phyloP scores from a whole-genome alignment of 2,888 invertebrate species.

The Hydroisotoma schaefferi region DNA sequence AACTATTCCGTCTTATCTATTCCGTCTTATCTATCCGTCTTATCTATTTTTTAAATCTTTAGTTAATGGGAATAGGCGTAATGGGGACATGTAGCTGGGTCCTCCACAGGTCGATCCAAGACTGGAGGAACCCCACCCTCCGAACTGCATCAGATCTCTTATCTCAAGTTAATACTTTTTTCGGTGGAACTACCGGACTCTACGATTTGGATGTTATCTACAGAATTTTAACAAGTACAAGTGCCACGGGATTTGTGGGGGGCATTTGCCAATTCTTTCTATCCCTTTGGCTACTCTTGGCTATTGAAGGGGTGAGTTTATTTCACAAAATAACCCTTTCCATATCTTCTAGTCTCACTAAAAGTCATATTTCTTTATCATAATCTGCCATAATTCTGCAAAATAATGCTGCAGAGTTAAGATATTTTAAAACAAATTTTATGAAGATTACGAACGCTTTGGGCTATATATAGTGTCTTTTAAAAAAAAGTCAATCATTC shows the following conservation, averaged over 20 bases:
- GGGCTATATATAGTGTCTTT: no score
- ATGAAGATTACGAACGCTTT: no score
- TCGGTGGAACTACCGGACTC: conserved; percentile 43
- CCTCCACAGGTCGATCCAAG: conserved; percentile 43
- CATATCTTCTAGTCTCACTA: no score
- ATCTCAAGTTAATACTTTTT: conserved; percentile 42
- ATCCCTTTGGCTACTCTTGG: conserved; percentile 45
- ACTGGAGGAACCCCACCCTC: conserved; percentile 44
- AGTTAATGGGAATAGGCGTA: conserved; percentile 39
- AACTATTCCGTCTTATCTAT: background rate
- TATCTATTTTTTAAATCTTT: background rate
- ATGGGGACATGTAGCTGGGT: conserved; percentile 45
- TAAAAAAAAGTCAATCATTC: no score
- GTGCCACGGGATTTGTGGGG: conserved; percentile 43
- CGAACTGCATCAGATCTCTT: conserved; percentile 34
- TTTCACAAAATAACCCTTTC: no score
- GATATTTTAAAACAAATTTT: no score
- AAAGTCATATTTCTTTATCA: no score
- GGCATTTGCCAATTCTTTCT: conserved; percentile 46
- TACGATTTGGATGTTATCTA: conserved; percentile 48
- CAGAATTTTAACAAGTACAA: conserved; percentile 42
- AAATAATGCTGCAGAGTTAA: no score
- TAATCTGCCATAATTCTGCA: no score
- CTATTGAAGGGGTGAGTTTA: conserved; percentile 26
- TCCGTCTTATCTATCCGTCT: background rate